phyloP scores from a whole-genome alignment of 2,888 invertebrate species.

The Unio pictorum region DNA sequence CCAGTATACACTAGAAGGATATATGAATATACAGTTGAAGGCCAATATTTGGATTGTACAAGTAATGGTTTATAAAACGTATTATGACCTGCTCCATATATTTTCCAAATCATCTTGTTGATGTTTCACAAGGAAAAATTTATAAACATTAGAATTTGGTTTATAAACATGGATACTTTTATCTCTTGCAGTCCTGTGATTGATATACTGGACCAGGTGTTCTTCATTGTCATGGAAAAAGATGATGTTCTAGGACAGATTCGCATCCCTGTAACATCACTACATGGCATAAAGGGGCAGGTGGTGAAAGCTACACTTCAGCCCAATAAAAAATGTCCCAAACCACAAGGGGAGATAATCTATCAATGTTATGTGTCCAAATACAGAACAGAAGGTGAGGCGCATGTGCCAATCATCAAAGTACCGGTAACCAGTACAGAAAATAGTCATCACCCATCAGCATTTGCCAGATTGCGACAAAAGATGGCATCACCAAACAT shows the following conservation, averaged over 20 bases:
- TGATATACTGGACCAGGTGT: conserved; percentile 55
- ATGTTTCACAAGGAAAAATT: too few relatives aligned
- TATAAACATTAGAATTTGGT: too few relatives aligned
- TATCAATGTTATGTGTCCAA: conserved; percentile 67
- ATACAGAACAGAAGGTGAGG: conserved; percentile 36
- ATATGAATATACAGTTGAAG: too few relatives aligned
- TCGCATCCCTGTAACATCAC: conserved; percentile 53
- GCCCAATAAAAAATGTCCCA: conserved; percentile 66
- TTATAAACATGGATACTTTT: neutral
- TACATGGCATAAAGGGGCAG: conserved; percentile 50
- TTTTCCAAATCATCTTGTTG: too few relatives aligned
- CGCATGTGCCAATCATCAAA: conserved; percentile 26
- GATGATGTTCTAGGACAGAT: conserved; percentile 66
- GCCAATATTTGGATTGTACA: too few relatives aligned
- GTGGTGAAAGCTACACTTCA: conserved; percentile 52
- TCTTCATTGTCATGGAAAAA: conserved; percentile 65
- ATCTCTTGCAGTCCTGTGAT: conserved; percentile 52
- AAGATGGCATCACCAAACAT: conserved; percentile 32
- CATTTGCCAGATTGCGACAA: conserved; percentile 32
- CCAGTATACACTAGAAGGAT: too few relatives aligned
- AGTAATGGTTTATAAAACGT: too few relatives aligned
- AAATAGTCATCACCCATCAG: conserved; percentile 25
- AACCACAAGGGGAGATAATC: conserved; percentile 64
- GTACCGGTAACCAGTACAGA: conserved; percentile 6
- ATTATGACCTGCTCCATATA: too few relatives aligned